Evolutionary conservation across 2,113 vertebrate species (phyloP), one percentile per base, ranked within the genome.

Genomic region (Camelus bactrianus): DNA sequence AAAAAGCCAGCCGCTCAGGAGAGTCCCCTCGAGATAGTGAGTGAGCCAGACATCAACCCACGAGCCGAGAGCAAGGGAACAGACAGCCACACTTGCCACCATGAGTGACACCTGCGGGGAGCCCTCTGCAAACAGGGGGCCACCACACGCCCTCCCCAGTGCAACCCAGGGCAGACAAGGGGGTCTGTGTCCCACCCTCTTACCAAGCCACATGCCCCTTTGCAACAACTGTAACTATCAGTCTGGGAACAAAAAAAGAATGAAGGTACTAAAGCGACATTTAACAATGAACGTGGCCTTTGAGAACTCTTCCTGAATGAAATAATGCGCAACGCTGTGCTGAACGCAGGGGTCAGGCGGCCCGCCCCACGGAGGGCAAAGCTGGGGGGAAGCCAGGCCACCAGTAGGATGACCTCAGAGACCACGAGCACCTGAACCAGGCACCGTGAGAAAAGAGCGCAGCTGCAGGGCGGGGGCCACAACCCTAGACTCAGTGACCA

Each of bases 381-480:
- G 3, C 22, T 30, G 8, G 2, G 4, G 42, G 46, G 6, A 42
- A 26, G 9, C 32, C 48, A 3, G 5, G 38, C 19, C 4, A 0
- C 1, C 8, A 26, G 7, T 26, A 28, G 38, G 38, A n/a, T 19
- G 81, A 60, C 52, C 46, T 24, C 60, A 75, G 10, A 10, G 50
- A 3, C 38, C 0, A 5, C 6, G 0, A 50, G n/a, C 28, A 4
- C 4, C 24, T 16, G 7, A 48, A 11, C 52, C 15, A 54, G 79
- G 30, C 38, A 30, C 15, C 12, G 0, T 0, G 52, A 20, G 1
- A 12, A 26, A 16, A 46, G 24, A 58, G 1, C 3, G 0, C 5
- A 19, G 46, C 1, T 1, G 38, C 0, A 1, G 0, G 30, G 3
- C 0, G 9, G 17, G 13, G 7, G 24, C 0, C 38, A 13, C 10